Conservation (phyloP, 2,888 invertebrate species). For the Harpalus rufipes region DNA sequence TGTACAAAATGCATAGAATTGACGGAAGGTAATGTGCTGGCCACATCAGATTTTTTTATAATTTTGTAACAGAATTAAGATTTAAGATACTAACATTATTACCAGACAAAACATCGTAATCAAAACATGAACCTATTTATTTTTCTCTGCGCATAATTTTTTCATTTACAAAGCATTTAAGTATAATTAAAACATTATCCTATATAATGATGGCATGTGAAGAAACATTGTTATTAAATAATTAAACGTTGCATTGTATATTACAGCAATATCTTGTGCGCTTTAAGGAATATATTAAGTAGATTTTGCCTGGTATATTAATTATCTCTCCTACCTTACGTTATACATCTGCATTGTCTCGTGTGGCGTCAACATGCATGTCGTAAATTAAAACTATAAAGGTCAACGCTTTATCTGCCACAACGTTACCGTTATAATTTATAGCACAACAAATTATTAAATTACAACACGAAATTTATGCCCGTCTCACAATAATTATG, state of each 20-base stretch:
- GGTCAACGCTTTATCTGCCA: conserved; percentile 66
- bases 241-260: conserved; percentile 18
- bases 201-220: background rate
- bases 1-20: too few species aligned
- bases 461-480: conserved; percentile 66
- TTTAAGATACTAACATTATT: too few species aligned
- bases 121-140: too few species aligned
- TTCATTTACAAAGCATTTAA: background rate
- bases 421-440: conserved; percentile 67
- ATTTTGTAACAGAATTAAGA: too few species aligned
- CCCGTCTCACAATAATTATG: conserved; percentile 66
- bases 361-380: conserved; percentile 58
- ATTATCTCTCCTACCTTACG: conserved; percentile 18
- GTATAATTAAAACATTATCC: background rate
- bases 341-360: conserved; percentile 59
- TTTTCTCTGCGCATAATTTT: background rate
- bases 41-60: too few species aligned
- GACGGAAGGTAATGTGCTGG: too few species aligned
- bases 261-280: conserved; percentile 13
- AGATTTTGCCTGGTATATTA: conserved; percentile 36
- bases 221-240: conserved; percentile 41
- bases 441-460: conserved; percentile 66
- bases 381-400: conserved; percentile 67
- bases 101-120: too few species aligned
- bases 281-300: conserved; percentile 28